Evolutionary conservation across 1,140 invertebrate genomes (phyloP).

Genomic region (Myzus persicae): DNA sequence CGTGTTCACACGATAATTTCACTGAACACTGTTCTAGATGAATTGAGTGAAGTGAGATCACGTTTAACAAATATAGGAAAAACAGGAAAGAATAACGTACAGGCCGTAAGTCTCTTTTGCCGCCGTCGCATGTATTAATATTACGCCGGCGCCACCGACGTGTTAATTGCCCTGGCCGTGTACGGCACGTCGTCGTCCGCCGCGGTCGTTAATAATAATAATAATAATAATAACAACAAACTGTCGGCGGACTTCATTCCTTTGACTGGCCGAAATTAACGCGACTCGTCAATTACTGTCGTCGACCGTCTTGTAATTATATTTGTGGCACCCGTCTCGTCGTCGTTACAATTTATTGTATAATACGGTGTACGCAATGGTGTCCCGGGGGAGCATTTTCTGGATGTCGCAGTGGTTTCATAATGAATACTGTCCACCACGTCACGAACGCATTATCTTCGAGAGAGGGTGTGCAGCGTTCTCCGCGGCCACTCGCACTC

Average conservation of each 20-base stretch:
- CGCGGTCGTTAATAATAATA: neutral
- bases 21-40: neutral
- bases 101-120: neutral
- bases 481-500: neutral
- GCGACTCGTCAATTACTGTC: neutral
- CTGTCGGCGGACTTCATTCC: neutral
- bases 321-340: neutral
- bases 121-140: neutral
- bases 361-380: too few species aligned
- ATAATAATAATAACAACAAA: neutral
- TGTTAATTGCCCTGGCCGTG: constrained; percentile 10
- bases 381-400: neutral
- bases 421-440: neutral
- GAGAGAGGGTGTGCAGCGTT: neutral
- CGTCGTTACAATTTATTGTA: neutral
- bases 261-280: neutral
- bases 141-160: constrained; percentile 37
- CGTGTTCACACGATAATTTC: neutral
- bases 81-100: neutral
- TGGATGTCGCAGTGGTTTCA: neutral
- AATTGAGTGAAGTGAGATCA: neutral
- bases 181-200: neutral
- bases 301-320: neutral
- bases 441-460: neutral
- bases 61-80: neutral